Base-by-base conservation (phyloP, 2,888 invertebrate species). In the Ypsolopha scabrella region DNA sequence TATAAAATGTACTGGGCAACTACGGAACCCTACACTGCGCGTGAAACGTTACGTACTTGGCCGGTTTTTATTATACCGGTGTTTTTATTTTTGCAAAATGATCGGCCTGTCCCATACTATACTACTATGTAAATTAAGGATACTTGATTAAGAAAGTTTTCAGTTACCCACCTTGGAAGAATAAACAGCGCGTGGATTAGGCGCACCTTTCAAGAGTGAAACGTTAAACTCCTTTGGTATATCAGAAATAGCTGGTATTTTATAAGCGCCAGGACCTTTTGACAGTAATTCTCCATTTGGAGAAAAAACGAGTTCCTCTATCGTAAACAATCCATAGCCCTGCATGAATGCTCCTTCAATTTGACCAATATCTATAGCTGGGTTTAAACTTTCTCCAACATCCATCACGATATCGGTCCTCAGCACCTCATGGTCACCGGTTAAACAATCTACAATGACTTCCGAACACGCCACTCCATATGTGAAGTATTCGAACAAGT, bases 381-480 rank as follows among this genome's bases (percentile, higher is more conserved):
- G 96, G 73, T 96, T 96, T 52, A 96, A 76, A 74, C 95, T 95
- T 63, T 93, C 91, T 0, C 96, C 96, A 41, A 96, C 80, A 79
- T 96, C 96, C 95, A 96, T 96, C 0, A 96, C 94, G 58, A 96
- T 94, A 63, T 96, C 95, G 6, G 94, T 93, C 62, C 91, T 87
- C 24, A 94, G 68, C 1, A 95, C 92, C 77, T 92, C 90, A 74
- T 96, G 95, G 67, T 95, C 95, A 7, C 96, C 96, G 33, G 95
- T 95, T 38, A 96, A 80, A 61, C 94, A 94, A 73, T 96, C 95
- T 8, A 96, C 89, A 72, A 95, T 92, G n/a, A 95, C 95, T 75
- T 94, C 94, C 1, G 93, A 90, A 63, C 92, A 92, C 1, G 93
- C 93, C 0, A 89, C 92, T 1, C 95, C 96, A 63, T 90, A 93